These are phyloP conservation scores for Elephantulus edwardii DNA, from an alignment of 2,113 vertebrate genomes.

Conservation along the genomic window DNA sequence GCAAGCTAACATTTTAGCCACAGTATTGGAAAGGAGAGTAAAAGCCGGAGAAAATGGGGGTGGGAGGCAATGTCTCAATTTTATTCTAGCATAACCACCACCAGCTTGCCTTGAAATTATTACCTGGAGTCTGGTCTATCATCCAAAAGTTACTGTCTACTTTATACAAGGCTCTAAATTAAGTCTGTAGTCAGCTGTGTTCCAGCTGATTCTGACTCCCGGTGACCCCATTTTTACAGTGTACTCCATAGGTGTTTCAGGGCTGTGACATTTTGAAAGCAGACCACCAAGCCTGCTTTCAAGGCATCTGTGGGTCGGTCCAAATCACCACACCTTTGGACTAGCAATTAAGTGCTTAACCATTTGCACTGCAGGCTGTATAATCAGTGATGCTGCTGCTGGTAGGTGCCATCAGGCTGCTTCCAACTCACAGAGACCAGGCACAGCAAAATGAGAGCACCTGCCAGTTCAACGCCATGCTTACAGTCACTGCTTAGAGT, in stretches of 20 bases:
- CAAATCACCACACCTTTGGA: background rate
- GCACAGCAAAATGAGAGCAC: background rate
- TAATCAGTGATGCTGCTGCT: background rate
- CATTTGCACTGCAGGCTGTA: background rate
- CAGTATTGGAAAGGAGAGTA: background rate
- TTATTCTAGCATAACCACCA: constrained; percentile 9
- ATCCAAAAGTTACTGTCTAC: constrained; percentile 26
- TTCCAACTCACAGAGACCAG: background rate
- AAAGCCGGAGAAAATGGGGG: background rate
- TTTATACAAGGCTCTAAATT: constrained; percentile 37
- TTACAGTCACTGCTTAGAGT: background rate
- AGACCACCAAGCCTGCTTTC: background rate
- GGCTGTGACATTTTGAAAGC: background rate
- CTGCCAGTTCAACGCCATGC: background rate
- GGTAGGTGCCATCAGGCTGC: background rate
- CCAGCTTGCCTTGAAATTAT: constrained; percentile 35
- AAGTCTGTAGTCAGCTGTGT: background rate
- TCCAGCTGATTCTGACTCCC: background rate
- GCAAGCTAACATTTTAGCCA: background rate
- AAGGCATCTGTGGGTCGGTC: background rate
- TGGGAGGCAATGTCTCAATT: background rate
- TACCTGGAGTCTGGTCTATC: constrained; percentile 30
- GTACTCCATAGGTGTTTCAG: background rate
- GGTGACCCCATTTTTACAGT: background rate
- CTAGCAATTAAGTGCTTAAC: background rate